Evolutionary conservation across 1,140 invertebrate genomes (phyloP).

Genomic region (Helicoverpa zea): DNA sequence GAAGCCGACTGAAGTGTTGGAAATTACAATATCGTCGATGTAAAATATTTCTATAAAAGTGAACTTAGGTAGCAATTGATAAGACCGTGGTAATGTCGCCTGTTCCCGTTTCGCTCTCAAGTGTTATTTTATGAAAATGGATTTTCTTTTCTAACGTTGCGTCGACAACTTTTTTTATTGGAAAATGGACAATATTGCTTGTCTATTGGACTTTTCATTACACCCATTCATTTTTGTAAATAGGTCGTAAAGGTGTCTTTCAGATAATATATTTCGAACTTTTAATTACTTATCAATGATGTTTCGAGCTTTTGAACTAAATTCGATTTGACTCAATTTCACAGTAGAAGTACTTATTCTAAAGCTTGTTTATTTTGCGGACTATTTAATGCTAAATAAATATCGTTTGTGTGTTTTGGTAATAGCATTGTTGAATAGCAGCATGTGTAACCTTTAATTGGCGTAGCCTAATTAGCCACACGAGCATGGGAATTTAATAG

Average conservation of each 20-base stretch:
- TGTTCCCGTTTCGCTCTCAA: constrained; percentile 25
- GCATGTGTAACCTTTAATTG: no score
- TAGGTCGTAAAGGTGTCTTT: not conserved
- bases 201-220: constrained; percentile 28
- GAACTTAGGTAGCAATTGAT: constrained; percentile 33
- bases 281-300: no score
- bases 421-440: no score
- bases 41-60: constrained; percentile 34
- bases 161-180: constrained; percentile 20
- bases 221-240: constrained; percentile 17
- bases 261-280: not conserved
- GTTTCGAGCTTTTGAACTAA: no score
- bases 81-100: constrained; percentile 50
- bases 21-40: constrained; percentile 55
- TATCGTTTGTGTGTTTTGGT: no score
- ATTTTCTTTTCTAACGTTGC: constrained; percentile 44
- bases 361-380: no score
- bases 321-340: no score
- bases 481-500: no score
- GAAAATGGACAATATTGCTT: constrained; percentile 16
- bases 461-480: no score
- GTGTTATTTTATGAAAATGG: constrained; percentile 56
- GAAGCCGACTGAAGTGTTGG: constrained; percentile 50
- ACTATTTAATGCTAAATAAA: no score
- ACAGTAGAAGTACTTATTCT: no score